Percentiles rank a stretch among this genome's conserved stretches.
phyloP scores from a whole-genome alignment of 2,113 vertebrate genomes.

The Calidris pygmaea region DNA sequence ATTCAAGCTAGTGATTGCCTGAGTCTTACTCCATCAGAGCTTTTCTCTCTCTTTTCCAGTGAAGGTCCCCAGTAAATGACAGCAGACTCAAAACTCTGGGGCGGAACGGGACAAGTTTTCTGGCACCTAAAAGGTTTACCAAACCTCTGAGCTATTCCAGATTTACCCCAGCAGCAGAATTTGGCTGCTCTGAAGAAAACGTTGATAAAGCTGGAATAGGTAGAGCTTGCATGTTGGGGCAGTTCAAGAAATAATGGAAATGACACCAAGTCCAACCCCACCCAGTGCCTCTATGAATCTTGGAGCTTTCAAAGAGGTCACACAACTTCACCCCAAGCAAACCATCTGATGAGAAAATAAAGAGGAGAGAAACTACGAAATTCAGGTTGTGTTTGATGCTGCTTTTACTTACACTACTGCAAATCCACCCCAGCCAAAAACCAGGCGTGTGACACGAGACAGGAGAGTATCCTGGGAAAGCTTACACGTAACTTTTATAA shows the following conservation, averaged over 20 bases:
- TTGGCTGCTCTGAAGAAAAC: background rate
- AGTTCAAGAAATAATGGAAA: background rate
- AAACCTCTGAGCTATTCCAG: background rate
- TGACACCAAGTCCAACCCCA: background rate
- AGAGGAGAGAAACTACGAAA: background rate
- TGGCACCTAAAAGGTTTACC: background rate
- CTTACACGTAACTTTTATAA: background rate
- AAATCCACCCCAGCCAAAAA: background rate
- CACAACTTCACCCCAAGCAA: background rate
- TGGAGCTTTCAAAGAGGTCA: background rate
- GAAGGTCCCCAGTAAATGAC: background rate
- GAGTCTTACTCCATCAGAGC: background rate
- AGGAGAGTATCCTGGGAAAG: background rate
- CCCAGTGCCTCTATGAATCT: accelerated
- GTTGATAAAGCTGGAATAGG: background rate
- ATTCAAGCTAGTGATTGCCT: background rate
- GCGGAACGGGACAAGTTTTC: background rate
- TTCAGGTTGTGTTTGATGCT: background rate
- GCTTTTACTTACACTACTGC: background rate
- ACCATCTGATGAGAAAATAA: background rate
- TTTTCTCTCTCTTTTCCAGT: background rate
- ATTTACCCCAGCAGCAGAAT: background rate
- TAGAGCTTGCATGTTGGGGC: background rate
- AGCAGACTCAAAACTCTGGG: background rate
- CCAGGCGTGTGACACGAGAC: background rate